Base-by-base conservation (phyloP, 2,797 vertebrate genomes). In the Rhinichthys osculus region DNA sequence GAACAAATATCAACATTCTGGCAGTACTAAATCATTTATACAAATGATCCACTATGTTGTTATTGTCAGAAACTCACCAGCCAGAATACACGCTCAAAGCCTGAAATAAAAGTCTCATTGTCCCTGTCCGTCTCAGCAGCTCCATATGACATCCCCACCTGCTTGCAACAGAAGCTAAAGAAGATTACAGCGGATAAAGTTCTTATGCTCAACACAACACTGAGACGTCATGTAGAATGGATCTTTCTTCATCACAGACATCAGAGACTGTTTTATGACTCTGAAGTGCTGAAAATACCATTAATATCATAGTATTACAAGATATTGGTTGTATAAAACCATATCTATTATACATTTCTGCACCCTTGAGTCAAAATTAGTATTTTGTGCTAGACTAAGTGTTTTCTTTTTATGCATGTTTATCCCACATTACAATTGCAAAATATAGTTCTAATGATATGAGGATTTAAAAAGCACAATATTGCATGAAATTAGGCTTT, bases 141-240 rank as follows among this genome's bases (percentile, higher is more conserved):
- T 87, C 70, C 88, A 90, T 93, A 88, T 91, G 90, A 89, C 79
- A 87, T 89, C 89, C 88, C 92, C 93, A 94, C 94, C 93, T 95
- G 93, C 91, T 71, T 87, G 91, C 30, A 92, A 92, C 94, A 95
- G 94, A 95, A 93, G 94, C 93, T 93, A 94, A 95, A 95, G 94
- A 94, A 93, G 95, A 95, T 96, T 96, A 96, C 90, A 40, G 90
- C 88, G 93, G 94, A 95, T 96, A 94, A 96, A 92, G 95, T 92
- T 95, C 95, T 96, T 96, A 95, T 35, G 54, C 50, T 44, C 74
- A 30, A 74, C 47, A 42, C 74, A 86, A 66, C 81, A 73, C 66
- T 54, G 78, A 87, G 85, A 82, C 23, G 57, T 30, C 70, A 74
- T 54, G 78, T 44, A 47, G 47, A 76, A 83, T 40, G 38, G 59